phyloP scores from a whole-genome alignment of 2,113 vertebrate genomes.

The Benthochromis sp. region DNA sequence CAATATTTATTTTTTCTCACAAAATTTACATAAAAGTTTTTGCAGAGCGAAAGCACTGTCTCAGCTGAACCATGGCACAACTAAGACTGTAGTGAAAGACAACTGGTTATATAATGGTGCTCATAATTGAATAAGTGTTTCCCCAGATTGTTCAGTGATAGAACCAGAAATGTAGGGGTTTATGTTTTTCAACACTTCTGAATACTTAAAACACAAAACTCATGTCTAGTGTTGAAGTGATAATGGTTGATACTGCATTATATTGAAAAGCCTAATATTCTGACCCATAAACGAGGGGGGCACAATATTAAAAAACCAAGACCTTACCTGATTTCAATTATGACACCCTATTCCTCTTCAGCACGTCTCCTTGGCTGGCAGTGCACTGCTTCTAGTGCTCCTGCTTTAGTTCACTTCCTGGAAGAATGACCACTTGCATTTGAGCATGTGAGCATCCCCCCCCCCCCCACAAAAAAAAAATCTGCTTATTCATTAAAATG shows the following conservation, averaged over 20 bases:
- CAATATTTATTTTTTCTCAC: neutral
- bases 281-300: neutral
- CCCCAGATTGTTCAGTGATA: neutral
- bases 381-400: neutral
- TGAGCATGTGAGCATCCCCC: neutral
- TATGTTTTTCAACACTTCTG: neutral
- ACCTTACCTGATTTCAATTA: neutral
- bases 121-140: neutral
- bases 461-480: rapidly evolving
- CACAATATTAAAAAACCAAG: neutral
- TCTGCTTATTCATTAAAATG: neutral
- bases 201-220: neutral
- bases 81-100: neutral
- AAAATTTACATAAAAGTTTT: neutral
- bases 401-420: neutral
- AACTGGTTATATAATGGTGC: neutral
- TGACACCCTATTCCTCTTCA: too few relatives aligned
- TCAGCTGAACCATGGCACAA: rapidly evolving
- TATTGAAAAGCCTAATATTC: neutral
- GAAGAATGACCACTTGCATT: neutral
- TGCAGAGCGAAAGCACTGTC: neutral
- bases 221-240: rapidly evolving
- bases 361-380: neutral
- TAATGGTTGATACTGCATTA: neutral
- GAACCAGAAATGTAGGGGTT: neutral